Percentiles rank a stretch among this genome's conserved stretches.
Conservation (phyloP, 30 jellyfish, hydroid and myxozoan species). For the Hydra vulgaris region DNA sequence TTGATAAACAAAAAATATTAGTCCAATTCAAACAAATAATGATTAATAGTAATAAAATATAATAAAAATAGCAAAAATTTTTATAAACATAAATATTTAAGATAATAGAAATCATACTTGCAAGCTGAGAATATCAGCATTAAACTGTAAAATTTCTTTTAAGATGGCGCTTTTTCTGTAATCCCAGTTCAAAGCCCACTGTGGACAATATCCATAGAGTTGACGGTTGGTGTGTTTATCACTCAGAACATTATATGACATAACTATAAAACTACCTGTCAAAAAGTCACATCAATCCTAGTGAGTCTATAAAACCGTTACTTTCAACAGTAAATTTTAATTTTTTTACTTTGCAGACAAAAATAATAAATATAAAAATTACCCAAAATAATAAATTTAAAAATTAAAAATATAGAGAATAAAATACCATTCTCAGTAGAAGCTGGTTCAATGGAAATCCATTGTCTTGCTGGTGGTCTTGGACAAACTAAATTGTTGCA, state of each 20-base stretch:
- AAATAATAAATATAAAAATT: too few relatives aligned
- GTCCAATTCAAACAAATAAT: too few relatives aligned
- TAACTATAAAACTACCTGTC: slow-evolving; percentile 73
- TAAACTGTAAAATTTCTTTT: slow-evolving; percentile 75
- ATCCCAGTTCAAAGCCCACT: slow-evolving; percentile 94
- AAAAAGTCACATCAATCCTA: not conserved
- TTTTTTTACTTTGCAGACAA: not conserved
- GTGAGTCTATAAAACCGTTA: not conserved
- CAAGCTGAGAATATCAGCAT: slow-evolving; percentile 71
- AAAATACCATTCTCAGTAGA: slow-evolving; percentile 36
- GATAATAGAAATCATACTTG: slow-evolving; percentile 64
- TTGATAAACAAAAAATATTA: too few relatives aligned
- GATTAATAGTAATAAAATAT: too few relatives aligned
- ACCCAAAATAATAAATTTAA: too few relatives aligned
- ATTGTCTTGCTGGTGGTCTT: slow-evolving; percentile 89
- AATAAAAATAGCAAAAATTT: too few relatives aligned
- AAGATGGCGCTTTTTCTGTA: slow-evolving; percentile 69
- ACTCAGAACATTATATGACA: slow-evolving; percentile 86
- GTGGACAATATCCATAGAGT: slow-evolving; percentile 90
- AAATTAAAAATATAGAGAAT: not conserved
- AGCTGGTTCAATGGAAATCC: slow-evolving; percentile 50
- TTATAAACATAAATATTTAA: too few relatives aligned
- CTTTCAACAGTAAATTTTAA: too few relatives aligned
- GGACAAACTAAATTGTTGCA: slow-evolving; percentile 90
- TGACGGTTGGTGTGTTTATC: slow-evolving; percentile 75